Evolutionary conservation across 2,113 vertebrate species (phyloP).

Genomic region (Orientallactaga bullata): DNA sequence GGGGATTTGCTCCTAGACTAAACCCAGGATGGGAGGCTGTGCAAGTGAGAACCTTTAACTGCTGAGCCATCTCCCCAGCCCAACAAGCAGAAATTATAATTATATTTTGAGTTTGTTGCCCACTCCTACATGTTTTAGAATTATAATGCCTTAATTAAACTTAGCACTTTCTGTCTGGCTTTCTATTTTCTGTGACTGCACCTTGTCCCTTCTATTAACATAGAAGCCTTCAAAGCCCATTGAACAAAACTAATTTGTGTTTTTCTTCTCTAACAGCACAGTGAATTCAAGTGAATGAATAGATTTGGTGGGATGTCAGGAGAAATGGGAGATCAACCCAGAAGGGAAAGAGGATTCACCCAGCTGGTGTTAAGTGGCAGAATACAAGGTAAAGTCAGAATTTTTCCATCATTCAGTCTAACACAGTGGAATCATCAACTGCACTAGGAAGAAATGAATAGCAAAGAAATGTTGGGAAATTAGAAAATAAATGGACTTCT

Average conservation of each 20-base stretch:
- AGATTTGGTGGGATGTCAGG: neutral
- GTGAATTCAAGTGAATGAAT: neutral
- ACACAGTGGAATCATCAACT: neutral
- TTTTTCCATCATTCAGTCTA: neutral
- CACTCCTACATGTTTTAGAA: neutral
- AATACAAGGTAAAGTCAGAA: neutral
- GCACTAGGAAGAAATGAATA: neutral
- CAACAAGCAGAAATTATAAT: neutral
- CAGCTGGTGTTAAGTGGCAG: neutral
- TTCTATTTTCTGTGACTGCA: neutral
- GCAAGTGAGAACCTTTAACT: no score
- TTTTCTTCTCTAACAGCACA: neutral
- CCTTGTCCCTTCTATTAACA: neutral
- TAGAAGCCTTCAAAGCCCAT: neutral
- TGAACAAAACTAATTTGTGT: neutral
- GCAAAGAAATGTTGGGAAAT: conserved; percentile 57
- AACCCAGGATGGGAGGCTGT: no score
- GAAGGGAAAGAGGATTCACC: neutral
- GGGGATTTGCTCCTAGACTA: no score
- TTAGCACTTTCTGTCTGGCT: neutral
- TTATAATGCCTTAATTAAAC: neutral
- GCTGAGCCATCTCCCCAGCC: no score
- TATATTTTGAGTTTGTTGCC: neutral
- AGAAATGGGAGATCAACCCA: neutral
- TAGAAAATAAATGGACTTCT: conserved; percentile 47